Percentiles rank a stretch among this genome's conserved stretches.
phyloP scores from a whole-genome alignment of 2,113 vertebrate species.

The Amphiprion ocellaris region DNA sequence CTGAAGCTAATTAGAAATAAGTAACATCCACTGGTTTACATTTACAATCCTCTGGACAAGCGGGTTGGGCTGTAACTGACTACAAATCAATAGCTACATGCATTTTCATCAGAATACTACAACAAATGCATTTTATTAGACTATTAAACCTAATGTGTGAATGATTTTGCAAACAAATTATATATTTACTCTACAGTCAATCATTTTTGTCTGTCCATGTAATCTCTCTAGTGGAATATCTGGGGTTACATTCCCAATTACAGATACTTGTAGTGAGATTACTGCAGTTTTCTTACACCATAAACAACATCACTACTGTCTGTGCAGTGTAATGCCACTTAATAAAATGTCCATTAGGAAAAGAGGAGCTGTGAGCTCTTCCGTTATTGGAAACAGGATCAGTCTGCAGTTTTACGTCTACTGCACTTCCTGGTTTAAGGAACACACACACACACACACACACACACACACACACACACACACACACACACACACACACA shows the following conservation, averaged over 20 bases:
- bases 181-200: not conserved
- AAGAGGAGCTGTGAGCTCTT: conserved; percentile 10
- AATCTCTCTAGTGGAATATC: not conserved
- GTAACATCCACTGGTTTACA: not conserved
- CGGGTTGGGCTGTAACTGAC: not conserved
- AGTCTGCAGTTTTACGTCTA: conserved; percentile 41
- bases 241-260: not conserved
- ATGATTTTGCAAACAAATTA: not conserved
- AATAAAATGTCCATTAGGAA: conserved; percentile 44
- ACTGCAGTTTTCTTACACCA: not conserved
- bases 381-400: conserved; percentile 41
- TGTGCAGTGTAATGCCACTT: conserved; percentile 37
- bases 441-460: conserved; percentile 15
- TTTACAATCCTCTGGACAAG: not conserved
- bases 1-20: too few species aligned
- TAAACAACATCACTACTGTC: not conserved
- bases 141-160: not conserved
- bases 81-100: not conserved
- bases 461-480: conserved; percentile 27
- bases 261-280: not conserved
- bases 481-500: conserved; percentile 12
- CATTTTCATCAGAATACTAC: too few species aligned
- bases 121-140: not conserved
- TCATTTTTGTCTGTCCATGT: not conserved
- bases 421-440: conserved; percentile 57